Evolutionary conservation across 2,113 vertebrate species (phyloP).

Genomic region (mouse (Mus musculus)): GRCm39 chr8:54066001-54066500

Average conservation of each 20-base stretch:
- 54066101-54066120: background rate
- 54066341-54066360: background rate
- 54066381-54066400: background rate
- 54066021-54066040: background rate
- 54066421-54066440: background rate
- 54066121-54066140: background rate
- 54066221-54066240: background rate
- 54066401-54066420: too few species aligned
- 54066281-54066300: background rate
- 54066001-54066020: background rate
- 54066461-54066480: background rate
- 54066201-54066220: too few species aligned
- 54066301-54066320: background rate
- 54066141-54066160: background rate
- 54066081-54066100: background rate
- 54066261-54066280: background rate
- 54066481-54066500: background rate
- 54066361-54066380: background rate
- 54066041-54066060: too few species aligned
- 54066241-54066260: background rate
- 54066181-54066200: background rate
- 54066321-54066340: background rate
- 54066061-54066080: too few species aligned
- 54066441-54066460: background rate
- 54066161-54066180: background rate